Base-by-base conservation (phyloP, 2,797 vertebrate genomes). In the Podarcis lilfordi region DNA sequence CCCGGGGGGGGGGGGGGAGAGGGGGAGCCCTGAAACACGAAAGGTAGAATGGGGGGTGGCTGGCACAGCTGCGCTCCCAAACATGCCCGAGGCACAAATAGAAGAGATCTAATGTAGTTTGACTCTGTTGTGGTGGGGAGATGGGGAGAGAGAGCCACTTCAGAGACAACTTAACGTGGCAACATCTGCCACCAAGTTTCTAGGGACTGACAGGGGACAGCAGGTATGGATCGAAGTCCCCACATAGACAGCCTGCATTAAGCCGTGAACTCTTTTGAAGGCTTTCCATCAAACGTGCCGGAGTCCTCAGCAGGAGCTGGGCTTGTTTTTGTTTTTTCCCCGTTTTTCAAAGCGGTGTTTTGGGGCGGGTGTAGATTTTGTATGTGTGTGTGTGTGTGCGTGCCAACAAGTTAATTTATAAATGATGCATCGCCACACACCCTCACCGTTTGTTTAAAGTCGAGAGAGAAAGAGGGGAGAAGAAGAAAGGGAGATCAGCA, bases 141-240 rank as follows among this genome's bases (percentile, higher is more conserved):
- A 97, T 76, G 92, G 94, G 98, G 97, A 98, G 97, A 88, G 95
- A 97, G 97, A 98, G 97, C 96, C 98, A 98, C 98, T 99, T 98
- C 98, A 98, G 98, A 99, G 98, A 97, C 98, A 97, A 97, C 97
- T 98, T 97, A 95, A 95, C 91, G 88, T 96, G 29, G 95, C 96
- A 97, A 98, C 99, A 99, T 98, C 99, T 99, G 98, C 98, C 97
- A 95, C 97, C 96, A 95, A 97, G 98, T 98, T 98, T 98, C 97
- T 95, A 91, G 97, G 95, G 97, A 98, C 97, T 97, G 97, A 97
- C 97, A 91, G 96, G 98, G 98, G 98, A 98, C 97, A 97, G 98
- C 98, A 98, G 98, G 98, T 98, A 98, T 95, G 90, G 96, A 97
- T 97, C 97, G 95, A 95, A 97, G 97, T 95, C 96, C 91, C 95